Conservation (phyloP, 92 coral and sea anemone species). For the Bergia sp. region DNA sequence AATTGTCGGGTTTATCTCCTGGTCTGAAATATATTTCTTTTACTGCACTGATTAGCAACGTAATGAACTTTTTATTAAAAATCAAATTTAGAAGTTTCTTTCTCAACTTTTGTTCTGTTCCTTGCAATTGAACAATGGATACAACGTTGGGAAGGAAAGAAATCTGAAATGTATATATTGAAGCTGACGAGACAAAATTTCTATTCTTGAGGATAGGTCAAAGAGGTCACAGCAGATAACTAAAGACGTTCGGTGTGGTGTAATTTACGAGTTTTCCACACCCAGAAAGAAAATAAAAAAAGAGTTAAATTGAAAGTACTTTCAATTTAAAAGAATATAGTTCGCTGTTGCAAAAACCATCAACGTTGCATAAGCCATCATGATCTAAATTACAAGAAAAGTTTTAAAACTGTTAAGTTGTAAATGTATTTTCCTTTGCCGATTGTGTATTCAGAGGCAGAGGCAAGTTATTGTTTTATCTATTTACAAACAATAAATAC, state of each 20-base stretch:
- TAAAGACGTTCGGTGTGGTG: neutral
- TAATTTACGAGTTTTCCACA: neutral
- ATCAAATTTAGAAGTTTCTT: too few species aligned
- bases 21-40: neutral
- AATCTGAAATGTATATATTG: neutral
- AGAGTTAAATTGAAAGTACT: neutral
- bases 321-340: neutral
- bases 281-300: neutral
- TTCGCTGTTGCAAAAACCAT: neutral
- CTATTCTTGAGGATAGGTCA: slow-evolving; percentile 17
- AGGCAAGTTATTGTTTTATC: neutral
- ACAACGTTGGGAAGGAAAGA: too few species aligned
- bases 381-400: neutral
- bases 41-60: neutral
- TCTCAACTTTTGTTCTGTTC: too few species aligned
- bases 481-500: neutral
- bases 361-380: neutral
- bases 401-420: neutral
- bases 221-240: neutral
- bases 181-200: neutral
- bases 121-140: too few species aligned
- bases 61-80: neutral
- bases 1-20: neutral
- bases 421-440: neutral
- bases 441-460: neutral